Evolutionary conservation across 2,113 vertebrate genomes (phyloP), one percentile per base, ranked within the genome.

Genomic region (Geococcyx californianus): DNA sequence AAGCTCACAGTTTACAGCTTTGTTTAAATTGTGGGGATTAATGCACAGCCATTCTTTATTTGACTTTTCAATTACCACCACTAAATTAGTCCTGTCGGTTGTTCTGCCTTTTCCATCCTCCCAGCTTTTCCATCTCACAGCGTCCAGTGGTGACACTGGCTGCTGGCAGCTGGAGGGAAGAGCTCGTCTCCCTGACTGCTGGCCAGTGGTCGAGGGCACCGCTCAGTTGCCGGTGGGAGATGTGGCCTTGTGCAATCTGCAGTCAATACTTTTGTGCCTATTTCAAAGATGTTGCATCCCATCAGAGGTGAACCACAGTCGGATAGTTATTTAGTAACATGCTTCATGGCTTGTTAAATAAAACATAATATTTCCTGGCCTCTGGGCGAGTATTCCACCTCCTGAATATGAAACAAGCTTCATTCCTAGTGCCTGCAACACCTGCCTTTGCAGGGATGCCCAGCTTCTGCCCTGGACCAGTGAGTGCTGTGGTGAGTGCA

Each of bases 1-100:
- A 59, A 87, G 72, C 70, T 93, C 89, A 66, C 5, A 6, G 80
- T 94, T 97, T 87, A 95, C 77, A 74, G 94, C 92, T 93, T 92
- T 96, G 78, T 96, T 97, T 87, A 96, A 96, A 84, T 95, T 87
- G 92, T 67, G 1, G 15, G 95, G 92, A 95, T 96, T 95, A 78
- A 97, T 94, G 82, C 73, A 54, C 56, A 94, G 69, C 85, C 87
- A 93, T 89, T 95, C 95, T 94, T 97, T 84, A 67, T 76, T 70
- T 94, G 78, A 92, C 96, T 92, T 97, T 95, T 75, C 95, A 97
- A 64, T 95, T 84, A 93, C 85, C 38, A 90, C 90, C 69, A 76
- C 19, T 68, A 94, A 94, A 78, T 95, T 92, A 84, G 97, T 94
- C 88, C 91, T 74, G 86, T 68, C 51, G 78, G 79, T 79, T 81